phyloP scores from a whole-genome alignment of 2,797 vertebrate genomes.

The Darevskia mixta region DNA sequence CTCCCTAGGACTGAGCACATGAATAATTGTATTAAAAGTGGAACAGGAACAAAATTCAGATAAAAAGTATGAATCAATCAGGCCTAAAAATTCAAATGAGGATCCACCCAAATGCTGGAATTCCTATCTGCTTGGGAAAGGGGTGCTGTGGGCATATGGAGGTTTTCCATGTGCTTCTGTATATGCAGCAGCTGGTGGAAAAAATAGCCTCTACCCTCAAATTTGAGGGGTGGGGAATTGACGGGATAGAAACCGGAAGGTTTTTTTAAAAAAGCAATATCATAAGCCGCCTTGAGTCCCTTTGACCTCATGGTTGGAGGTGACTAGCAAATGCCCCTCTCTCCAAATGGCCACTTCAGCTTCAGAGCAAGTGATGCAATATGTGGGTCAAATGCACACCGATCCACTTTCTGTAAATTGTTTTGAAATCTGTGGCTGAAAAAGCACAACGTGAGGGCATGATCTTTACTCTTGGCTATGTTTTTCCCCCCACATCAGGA shows the following conservation, averaged over 20 bases:
- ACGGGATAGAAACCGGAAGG: neutral
- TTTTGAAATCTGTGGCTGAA: conserved; percentile 12
- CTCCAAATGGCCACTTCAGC: neutral
- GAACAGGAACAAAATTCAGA: conserved; percentile 2
- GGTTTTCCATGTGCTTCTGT: neutral
- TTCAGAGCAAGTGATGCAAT: neutral
- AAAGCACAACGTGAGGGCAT: neutral
- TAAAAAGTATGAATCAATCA: conserved; percentile 18
- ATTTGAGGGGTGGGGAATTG: neutral
- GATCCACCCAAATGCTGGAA: neutral
- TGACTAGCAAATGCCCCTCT: neutral
- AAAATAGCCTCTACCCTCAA: neutral
- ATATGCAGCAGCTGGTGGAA: neutral
- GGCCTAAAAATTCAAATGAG: conserved; percentile 2
- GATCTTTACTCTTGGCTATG: neutral
- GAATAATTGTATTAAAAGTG: conserved; percentile 21
- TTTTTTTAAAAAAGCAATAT: no score
- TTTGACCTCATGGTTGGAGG: neutral
- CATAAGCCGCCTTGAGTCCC: neutral
- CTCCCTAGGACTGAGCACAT: neutral
- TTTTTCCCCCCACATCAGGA: neutral
- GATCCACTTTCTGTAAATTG: conserved; percentile 2
- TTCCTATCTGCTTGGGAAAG: neutral
- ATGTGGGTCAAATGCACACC: neutral
- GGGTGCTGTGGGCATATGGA: no score